A percentile compares a stretch with the other conserved stretches of the same genome.
These are phyloP conservation scores for Betta splendens DNA, from an alignment of 2,797 vertebrate species.

Conservation along the genomic window DNA sequence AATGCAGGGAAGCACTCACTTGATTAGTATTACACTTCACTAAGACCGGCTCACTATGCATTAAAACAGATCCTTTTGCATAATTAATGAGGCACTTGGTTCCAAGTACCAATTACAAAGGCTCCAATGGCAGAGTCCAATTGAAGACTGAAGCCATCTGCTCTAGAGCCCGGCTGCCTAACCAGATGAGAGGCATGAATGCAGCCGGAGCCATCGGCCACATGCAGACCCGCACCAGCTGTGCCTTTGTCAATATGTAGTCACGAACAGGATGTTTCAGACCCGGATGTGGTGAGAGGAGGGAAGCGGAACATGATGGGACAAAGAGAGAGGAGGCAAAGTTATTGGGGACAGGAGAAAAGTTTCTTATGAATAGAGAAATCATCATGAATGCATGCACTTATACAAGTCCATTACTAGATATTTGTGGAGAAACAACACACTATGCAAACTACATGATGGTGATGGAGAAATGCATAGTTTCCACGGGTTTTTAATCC, in stretches of 20 bases:
- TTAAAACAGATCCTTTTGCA: conserved; percentile 71
- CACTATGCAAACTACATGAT: background rate
- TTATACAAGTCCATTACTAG: background rate
- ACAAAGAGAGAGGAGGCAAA: conserved; percentile 24
- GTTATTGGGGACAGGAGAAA: conserved; percentile 5
- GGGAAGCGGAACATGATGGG: conserved; percentile 36
- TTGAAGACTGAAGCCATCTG: conserved; percentile 72
- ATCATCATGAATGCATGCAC: background rate
- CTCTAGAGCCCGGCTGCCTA: conserved; percentile 48
- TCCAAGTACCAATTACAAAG: conserved; percentile 72
- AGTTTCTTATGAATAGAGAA: conserved; percentile 6
- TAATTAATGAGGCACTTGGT: conserved; percentile 75
- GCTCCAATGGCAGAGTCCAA: conserved; percentile 63
- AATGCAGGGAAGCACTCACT: conserved; percentile 66
- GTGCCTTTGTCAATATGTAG: conserved; percentile 65
- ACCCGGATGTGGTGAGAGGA: conserved; percentile 48
- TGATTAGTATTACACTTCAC: conserved; percentile 71
- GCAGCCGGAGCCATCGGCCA: conserved; percentile 60
- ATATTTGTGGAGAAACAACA: background rate
- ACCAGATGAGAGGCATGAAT: conserved; percentile 63
- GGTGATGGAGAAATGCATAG: background rate
- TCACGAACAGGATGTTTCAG: conserved; percentile 64
- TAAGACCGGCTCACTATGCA: conserved; percentile 49
- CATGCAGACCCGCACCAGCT: conserved; percentile 69
- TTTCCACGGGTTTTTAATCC: background rate